Percentiles rank a stretch among this genome's conserved stretches.
These are phyloP conservation scores for Ischnus inquisitorius DNA, from an alignment of 2,888 invertebrate species.

Conservation along the genomic window DNA sequence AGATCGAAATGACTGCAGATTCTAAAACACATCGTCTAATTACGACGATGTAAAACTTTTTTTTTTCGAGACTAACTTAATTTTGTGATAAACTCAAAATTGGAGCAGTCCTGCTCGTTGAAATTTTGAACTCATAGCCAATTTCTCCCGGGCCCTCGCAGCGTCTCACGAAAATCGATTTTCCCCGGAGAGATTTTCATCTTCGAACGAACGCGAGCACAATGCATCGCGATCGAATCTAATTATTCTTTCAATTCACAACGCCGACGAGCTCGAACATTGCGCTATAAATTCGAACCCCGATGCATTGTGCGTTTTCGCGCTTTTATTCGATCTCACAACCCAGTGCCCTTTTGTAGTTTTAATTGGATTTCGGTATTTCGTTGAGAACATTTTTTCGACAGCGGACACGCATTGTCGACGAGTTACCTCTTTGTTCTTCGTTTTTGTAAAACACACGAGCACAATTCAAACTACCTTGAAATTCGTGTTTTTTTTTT, in stretches of 20 bases:
- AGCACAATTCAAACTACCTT: background rate
- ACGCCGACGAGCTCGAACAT: background rate
- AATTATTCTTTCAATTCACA: constrained; percentile 18
- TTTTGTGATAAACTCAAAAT: background rate
- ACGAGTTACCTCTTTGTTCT: background rate
- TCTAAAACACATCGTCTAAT: too few species aligned
- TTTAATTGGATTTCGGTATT: constrained; percentile 13
- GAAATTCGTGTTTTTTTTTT: background rate
- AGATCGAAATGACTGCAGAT: too few species aligned
- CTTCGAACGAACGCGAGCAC: constrained; percentile 12
- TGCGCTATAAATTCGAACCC: constrained; percentile 18
- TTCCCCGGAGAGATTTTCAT: constrained; percentile 12
- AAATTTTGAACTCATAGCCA: background rate
- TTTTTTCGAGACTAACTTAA: background rate
- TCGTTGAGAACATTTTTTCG: background rate
- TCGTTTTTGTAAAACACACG: background rate
- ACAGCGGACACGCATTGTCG: background rate
- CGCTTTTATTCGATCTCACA: background rate
- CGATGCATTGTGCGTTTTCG: constrained; percentile 10
- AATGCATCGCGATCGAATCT: background rate
- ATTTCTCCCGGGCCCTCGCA: background rate
- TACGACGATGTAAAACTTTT: too few species aligned
- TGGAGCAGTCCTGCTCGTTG: background rate
- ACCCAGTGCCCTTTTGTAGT: constrained; percentile 1
- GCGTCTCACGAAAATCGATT: constrained; percentile 7